phyloP scores from a whole-genome alignment of 2,113 vertebrate genomes.

The Eulemur macaco region DNA sequence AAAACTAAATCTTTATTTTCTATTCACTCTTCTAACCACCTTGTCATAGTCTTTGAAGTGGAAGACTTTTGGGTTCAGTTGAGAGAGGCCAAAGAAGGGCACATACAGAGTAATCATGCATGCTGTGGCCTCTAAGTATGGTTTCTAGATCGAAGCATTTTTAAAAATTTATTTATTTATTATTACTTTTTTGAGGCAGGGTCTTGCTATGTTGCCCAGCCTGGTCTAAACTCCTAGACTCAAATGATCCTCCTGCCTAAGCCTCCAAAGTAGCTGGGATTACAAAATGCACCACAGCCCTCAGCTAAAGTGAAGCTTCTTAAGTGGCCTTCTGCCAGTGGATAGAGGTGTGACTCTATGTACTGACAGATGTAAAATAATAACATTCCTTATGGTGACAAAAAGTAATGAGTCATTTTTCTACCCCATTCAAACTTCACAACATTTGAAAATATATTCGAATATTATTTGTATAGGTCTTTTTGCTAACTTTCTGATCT shows the following conservation, averaged over 20 bases:
- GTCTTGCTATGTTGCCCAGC: too few relatives aligned
- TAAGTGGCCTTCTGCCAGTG: background rate
- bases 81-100: background rate
- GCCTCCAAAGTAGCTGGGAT: too few relatives aligned
- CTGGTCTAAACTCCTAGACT: too few relatives aligned
- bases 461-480: background rate
- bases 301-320: background rate
- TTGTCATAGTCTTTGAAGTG: background rate
- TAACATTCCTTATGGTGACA: background rate
- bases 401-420: background rate
- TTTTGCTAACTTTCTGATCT: background rate
- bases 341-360: background rate
- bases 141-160: background rate
- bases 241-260: too few relatives aligned
- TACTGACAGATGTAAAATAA: background rate
- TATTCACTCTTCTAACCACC: background rate
- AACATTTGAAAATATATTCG: background rate
- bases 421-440: background rate
- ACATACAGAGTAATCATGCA: background rate
- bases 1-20: background rate
- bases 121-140: background rate
- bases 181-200: too few relatives aligned
- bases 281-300: too few relatives aligned
- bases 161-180: too few relatives aligned
- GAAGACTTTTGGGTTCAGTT: background rate